These are phyloP conservation scores for Philereme transversata DNA, from an alignment of 2,888 invertebrate genomes.

Conservation along the genomic window DNA sequence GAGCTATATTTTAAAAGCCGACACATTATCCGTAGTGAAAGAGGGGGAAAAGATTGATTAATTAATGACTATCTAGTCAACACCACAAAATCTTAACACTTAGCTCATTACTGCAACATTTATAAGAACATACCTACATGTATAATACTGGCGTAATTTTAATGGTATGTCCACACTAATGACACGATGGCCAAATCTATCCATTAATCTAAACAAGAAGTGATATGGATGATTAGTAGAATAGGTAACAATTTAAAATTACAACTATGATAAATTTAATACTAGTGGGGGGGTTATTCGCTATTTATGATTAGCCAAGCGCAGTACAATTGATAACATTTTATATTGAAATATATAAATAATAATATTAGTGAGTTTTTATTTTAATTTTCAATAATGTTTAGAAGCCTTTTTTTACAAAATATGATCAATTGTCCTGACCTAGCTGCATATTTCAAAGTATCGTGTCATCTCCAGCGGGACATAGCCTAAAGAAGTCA, in stretches of 20 bases:
- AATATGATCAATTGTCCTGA: too few species aligned
- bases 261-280: too few species aligned
- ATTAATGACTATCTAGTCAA: constrained; percentile 59
- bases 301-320: too few species aligned
- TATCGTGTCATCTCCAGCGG: constrained; percentile 24
- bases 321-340: too few species aligned
- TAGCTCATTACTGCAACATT: constrained; percentile 51
- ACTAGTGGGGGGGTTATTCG: too few species aligned
- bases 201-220: too few species aligned
- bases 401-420: too few species aligned
- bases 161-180: constrained; percentile 39
- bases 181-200: constrained; percentile 15
- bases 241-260: too few species aligned
- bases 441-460: background rate
- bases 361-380: too few species aligned
- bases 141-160: constrained; percentile 68
- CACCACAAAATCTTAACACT: constrained; percentile 58
- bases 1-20: constrained; percentile 45
- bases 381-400: too few species aligned
- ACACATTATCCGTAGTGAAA: constrained; percentile 64
- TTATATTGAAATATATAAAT: too few species aligned
- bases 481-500: constrained; percentile 39
- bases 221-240: too few species aligned
- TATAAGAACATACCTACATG: constrained; percentile 59
- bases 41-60: constrained; percentile 59